phyloP scores from a whole-genome alignment of 2,113 vertebrate species.

The Haliaeetus leucogaster region DNA sequence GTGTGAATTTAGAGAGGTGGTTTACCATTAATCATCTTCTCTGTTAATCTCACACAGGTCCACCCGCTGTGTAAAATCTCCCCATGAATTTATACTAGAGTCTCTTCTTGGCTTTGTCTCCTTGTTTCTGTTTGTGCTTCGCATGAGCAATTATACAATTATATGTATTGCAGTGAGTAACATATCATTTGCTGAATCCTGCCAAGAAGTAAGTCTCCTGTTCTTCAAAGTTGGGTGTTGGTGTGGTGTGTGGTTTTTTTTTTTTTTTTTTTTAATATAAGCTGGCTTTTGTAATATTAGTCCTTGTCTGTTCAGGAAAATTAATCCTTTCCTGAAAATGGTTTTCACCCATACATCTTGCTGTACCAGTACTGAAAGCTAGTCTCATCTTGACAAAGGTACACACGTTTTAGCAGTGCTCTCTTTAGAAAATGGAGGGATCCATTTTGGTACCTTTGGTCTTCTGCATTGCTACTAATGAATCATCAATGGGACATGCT shows the following conservation, averaged over 20 bases:
- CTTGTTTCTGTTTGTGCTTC: background rate
- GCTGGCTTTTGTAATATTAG: background rate
- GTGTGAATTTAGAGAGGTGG: background rate
- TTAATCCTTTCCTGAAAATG: background rate
- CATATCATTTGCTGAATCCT: background rate
- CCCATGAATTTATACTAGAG: background rate
- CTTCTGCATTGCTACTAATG: background rate
- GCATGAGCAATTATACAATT: background rate
- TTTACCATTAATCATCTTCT: background rate
- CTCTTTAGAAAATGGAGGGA: background rate
- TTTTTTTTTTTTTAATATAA: background rate
- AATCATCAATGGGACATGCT: background rate
- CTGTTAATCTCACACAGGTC: background rate
- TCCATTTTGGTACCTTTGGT: background rate
- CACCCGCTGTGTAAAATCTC: background rate
- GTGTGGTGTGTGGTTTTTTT: background rate
- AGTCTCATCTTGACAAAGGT: background rate
- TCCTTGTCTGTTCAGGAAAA: background rate
- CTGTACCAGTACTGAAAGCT: background rate
- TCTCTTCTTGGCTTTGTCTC: background rate
- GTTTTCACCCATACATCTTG: background rate
- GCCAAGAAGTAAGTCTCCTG: background rate
- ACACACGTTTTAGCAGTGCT: rapidly evolving
- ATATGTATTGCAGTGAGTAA: background rate
- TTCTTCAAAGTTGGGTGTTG: background rate